Base-by-base conservation (phyloP, 2,888 invertebrate species). In the Lordiphosa andalusiaca region DNA sequence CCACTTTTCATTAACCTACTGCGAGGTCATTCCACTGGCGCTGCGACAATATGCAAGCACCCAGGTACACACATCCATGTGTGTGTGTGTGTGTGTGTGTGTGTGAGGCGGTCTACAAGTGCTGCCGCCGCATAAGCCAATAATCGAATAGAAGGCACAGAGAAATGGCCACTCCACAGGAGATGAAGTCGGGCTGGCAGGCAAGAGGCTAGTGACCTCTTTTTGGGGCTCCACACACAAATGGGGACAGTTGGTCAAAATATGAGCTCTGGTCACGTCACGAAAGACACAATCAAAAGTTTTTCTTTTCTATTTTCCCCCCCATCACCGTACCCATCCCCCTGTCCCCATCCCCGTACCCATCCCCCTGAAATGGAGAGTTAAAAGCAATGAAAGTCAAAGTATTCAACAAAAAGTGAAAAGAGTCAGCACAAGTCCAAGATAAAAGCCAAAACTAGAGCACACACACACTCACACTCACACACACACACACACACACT, bases 1-100 rank as follows among this genome's bases (percentile, higher is more conserved):
- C 21, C 64, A 73, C 50, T 72, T 72, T 85, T 74, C 67, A 85
- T 86, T 85, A 85, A 85, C 85, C 86, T 77, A 85, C 72, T 85
- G 71, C 47, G 73, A 73, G 85, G 84, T 85, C 85, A 81, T 86
- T 85, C 75, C 85, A 73, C 86, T 77, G 71, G 55, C 63, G 58
- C 53, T 59, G 69, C 56, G 60, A 48, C 60, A 55, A 48, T 41
- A 42, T 39, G 33, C 40, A 55, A 23, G 23, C 42, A 41, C 53
- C 12, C 30, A 33, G 9, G 13, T 35, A 40, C 46, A 39, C 47
- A 19, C 35, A 33, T 41, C 13, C 36, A 38, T 21, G 25, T 23
- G 23, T 35, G 38, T 23, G 42, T 25, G 35, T 13, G 35, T 13
- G 16, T 16, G 16, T 16, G 47, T 52, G 19, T 19, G 19, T 19